Percentiles rank a stretch among this genome's conserved stretches.
phyloP scores from a whole-genome alignment of 1,140 invertebrate species.

The Chelonus insularis region DNA sequence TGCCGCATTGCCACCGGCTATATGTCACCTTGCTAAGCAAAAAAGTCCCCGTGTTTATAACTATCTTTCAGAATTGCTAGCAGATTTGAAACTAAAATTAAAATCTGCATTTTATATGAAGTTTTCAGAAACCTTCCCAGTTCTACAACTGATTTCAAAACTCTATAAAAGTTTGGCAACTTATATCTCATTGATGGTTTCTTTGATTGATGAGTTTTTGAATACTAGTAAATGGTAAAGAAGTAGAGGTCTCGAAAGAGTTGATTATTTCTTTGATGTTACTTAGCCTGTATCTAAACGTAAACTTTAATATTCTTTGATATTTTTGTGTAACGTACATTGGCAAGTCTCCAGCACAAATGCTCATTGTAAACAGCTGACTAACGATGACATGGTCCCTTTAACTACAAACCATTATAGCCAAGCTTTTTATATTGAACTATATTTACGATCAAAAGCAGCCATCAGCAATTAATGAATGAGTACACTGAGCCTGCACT shows the following conservation, averaged over 20 bases:
- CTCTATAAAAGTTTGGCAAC: neutral
- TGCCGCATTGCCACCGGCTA: conserved; percentile 30
- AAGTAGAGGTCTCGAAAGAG: neutral
- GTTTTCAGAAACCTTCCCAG: neutral
- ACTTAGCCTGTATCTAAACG: neutral
- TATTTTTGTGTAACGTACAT: neutral
- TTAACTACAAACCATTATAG: conserved; percentile 15
- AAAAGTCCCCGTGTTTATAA: neutral
- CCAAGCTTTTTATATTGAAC: conserved; percentile 30
- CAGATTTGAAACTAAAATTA: conserved; percentile 39
- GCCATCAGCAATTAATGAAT: conserved; percentile 44
- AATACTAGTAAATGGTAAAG: neutral
- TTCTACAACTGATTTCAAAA: neutral
- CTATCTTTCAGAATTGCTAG: conserved; percentile 25
- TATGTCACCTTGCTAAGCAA: conserved; percentile 28
- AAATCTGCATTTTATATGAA: conserved; percentile 34
- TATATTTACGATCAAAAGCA: conserved; percentile 27
- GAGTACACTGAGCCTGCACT: conserved; percentile 31
- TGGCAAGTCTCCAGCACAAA: conserved; percentile 3
- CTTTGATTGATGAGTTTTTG: neutral
- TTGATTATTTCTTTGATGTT: neutral
- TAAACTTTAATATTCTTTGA: neutral
- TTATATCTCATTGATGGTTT: neutral
- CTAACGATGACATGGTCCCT: conserved; percentile 10
- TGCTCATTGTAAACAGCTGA: conserved; percentile 6